These are phyloP conservation scores for Vidua chalybeata DNA, from an alignment of 2,113 vertebrate species.

Conservation along the genomic window DNA sequence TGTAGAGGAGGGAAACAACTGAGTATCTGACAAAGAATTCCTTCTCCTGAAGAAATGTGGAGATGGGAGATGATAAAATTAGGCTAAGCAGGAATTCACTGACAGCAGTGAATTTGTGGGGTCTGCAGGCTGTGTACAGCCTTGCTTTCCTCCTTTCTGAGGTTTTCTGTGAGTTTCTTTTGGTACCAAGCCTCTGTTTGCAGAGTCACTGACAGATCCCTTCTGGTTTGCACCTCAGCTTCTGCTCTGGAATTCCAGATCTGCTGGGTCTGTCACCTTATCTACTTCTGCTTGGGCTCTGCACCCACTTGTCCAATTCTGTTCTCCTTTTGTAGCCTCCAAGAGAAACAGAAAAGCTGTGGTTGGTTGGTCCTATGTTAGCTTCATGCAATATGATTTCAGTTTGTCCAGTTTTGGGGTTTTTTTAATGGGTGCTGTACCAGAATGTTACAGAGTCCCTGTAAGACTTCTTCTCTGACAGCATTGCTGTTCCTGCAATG, in stretches of 20 bases:
- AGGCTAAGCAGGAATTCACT: neutral
- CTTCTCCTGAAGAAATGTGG: neutral
- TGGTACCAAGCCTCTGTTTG: neutral
- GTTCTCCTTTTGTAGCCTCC: neutral
- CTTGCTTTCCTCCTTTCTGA: neutral
- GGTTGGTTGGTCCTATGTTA: neutral
- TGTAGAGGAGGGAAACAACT: neutral
- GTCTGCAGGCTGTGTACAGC: neutral
- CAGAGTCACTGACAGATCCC: neutral
- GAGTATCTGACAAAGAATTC: neutral
- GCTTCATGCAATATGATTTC: neutral
- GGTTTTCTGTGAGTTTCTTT: neutral
- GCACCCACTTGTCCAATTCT: neutral
- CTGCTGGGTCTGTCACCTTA: neutral
- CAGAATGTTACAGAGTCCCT: neutral
- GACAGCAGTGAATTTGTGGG: neutral
- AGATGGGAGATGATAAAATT: neutral
- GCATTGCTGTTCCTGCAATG: neutral
- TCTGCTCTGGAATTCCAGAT: neutral
- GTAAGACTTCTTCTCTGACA: neutral
- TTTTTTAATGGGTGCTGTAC: neutral
- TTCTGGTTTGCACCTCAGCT: neutral
- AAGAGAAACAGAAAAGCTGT: neutral
- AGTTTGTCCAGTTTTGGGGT: neutral
- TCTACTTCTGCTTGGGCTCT: neutral